phyloP scores from a whole-genome alignment of 2,797 vertebrate genomes.

The Chrysocyon brachyurus region DNA sequence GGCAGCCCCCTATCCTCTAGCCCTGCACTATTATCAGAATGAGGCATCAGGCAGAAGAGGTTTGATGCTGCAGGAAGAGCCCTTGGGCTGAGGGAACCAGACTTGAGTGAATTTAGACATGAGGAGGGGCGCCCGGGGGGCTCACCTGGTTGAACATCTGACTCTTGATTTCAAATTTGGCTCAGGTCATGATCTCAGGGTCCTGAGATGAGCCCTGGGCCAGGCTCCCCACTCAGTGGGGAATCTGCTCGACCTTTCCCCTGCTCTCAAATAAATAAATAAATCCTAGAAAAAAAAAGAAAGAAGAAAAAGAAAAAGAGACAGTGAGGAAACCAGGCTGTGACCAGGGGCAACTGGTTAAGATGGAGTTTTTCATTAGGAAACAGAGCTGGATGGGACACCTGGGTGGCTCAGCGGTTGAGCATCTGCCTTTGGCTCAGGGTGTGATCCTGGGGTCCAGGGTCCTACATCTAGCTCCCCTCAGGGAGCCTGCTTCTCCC shows the following conservation, averaged over 20 bases:
- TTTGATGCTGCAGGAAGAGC: not conserved
- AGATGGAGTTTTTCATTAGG: conserved; percentile 43
- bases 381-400: not conserved
- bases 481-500: too few species aligned
- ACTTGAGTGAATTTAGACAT: not conserved
- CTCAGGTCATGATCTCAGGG: not conserved
- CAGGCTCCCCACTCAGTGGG: not conserved
- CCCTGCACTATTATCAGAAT: not conserved
- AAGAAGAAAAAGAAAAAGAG: not conserved
- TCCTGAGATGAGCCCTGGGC: not conserved
- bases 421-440: too few species aligned
- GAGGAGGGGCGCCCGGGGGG: not conserved
- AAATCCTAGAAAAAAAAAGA: not conserved
- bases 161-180: not conserved
- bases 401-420: too few species aligned
- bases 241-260: not conserved
- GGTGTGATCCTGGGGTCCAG: too few species aligned
- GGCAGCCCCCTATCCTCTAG: not conserved
- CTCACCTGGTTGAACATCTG: not conserved
- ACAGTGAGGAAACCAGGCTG: not conserved
- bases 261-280: not conserved
- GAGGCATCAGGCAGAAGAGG: not conserved
- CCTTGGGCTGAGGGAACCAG: not conserved
- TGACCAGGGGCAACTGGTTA: conserved; percentile 14
- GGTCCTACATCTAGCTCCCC: too few species aligned